phyloP scores from a whole-genome alignment of 2,113 vertebrate species.

The Barbus barbus region DNA sequence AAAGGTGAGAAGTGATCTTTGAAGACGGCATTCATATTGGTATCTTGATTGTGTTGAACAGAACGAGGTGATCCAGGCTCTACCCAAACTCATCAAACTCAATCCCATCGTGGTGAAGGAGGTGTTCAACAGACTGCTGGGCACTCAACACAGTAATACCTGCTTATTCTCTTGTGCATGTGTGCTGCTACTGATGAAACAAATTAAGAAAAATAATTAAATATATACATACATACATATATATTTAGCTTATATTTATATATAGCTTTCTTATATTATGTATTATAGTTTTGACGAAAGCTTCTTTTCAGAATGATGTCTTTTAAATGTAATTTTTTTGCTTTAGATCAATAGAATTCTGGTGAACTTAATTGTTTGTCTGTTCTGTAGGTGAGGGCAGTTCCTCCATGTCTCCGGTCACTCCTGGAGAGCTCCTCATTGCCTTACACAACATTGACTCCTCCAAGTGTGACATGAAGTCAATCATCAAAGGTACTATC shows the following conservation, averaged over 20 bases:
- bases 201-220: too few relatives aligned
- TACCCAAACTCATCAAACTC: slow-evolving; percentile 95
- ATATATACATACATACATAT: too few relatives aligned
- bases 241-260: too few relatives aligned
- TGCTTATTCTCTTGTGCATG: neutral
- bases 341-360: neutral
- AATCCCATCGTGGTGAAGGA: slow-evolving; percentile 98
- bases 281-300: neutral
- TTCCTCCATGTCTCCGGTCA: slow-evolving; percentile 88
- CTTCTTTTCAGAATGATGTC: neutral
- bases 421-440: slow-evolving; percentile 90
- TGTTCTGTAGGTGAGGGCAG: slow-evolving; percentile 82
- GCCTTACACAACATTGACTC: slow-evolving; percentile 93
- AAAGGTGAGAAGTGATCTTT: too few relatives aligned
- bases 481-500: slow-evolving; percentile 92
- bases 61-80: slow-evolving; percentile 93
- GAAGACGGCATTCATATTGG: neutral
- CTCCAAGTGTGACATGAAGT: slow-evolving; percentile 94
- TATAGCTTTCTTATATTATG: too few relatives aligned
- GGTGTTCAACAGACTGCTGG: slow-evolving; percentile 93
- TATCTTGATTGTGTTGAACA: slow-evolving; percentile 55
- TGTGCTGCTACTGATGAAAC: too few relatives aligned
- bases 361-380: neutral
- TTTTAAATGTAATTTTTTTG: neutral
- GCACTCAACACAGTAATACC: slow-evolving; percentile 89